Conservation (phyloP, 2,113 vertebrate genomes). For the Sinosuthora webbiana region DNA sequence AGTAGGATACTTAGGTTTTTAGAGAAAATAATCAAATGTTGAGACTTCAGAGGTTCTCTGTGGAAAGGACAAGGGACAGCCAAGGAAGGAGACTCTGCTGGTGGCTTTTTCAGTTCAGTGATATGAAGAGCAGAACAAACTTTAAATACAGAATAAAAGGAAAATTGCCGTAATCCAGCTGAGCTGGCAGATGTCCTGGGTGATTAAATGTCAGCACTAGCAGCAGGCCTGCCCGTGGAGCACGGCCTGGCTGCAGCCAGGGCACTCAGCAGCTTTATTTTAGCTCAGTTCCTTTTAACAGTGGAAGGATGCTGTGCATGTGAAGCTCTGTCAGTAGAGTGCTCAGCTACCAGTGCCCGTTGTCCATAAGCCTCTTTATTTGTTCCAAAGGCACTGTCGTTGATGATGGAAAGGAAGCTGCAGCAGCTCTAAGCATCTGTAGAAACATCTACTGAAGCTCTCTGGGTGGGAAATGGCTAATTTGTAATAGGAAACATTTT, state of each 20-base stretch:
- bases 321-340: not conserved
- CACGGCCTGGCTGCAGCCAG: not conserved
- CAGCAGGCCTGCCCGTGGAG: not conserved
- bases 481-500: not conserved
- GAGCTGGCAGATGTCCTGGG: conserved; percentile 54
- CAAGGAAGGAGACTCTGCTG: not conserved
- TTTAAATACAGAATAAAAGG: not conserved
- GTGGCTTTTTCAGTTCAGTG: not conserved
- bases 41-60: not conserved
- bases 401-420: not conserved
- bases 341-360: rapidly evolving
- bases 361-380: not conserved
- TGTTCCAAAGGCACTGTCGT: not conserved
- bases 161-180: not conserved
- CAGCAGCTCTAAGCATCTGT: not conserved
- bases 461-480: not conserved
- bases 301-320: not conserved
- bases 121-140: not conserved
- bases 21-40: not conserved
- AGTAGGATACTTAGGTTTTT: not conserved
- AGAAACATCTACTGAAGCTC: not conserved
- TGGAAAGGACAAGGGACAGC: not conserved
- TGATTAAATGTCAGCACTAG: conserved; percentile 60
- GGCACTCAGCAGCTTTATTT: not conserved
- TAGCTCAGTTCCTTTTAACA: not conserved